These are phyloP conservation scores for Fratercula arctica DNA, from an alignment of 2,797 vertebrate species.

Conservation along the genomic window DNA sequence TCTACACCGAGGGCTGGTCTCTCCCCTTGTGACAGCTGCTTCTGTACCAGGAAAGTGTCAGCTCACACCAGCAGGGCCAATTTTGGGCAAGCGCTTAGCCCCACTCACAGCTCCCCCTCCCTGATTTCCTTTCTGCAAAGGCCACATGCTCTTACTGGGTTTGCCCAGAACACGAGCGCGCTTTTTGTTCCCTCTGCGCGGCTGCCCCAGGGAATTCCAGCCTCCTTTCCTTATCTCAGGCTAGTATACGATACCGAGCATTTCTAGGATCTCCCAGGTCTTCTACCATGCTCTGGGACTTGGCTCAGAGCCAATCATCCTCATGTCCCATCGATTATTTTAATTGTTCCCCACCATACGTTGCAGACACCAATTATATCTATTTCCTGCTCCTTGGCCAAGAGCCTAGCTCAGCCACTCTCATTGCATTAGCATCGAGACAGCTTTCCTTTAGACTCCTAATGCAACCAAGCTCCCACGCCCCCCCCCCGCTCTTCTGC, in stretches of 20 bases:
- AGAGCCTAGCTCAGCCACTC: slow-evolving; percentile 29
- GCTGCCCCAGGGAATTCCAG: not conserved
- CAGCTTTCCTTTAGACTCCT: slow-evolving; percentile 1
- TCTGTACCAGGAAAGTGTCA: not conserved
- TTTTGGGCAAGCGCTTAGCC: not conserved
- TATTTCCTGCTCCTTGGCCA: slow-evolving; percentile 30
- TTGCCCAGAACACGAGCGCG: not conserved
- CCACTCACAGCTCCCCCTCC: not conserved
- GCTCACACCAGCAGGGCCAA: not conserved
- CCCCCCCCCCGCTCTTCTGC: not conserved
- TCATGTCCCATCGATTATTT: not conserved
- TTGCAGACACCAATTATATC: slow-evolving; percentile 16
- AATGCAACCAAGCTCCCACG: not conserved
- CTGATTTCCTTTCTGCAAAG: not conserved
- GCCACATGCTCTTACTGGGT: not conserved
- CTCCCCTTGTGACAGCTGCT: not conserved
- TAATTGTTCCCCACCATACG: not conserved
- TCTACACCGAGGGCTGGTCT: not conserved
- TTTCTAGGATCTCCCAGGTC: not conserved
- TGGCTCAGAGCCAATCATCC: not conserved
- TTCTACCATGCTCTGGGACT: not conserved
- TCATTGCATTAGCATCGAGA: slow-evolving; percentile 12
- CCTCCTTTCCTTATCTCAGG: not conserved
- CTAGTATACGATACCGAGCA: not conserved
- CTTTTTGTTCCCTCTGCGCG: not conserved